phyloP scores from a whole-genome alignment of 1,140 invertebrate genomes.

The Orussus abietinus region DNA sequence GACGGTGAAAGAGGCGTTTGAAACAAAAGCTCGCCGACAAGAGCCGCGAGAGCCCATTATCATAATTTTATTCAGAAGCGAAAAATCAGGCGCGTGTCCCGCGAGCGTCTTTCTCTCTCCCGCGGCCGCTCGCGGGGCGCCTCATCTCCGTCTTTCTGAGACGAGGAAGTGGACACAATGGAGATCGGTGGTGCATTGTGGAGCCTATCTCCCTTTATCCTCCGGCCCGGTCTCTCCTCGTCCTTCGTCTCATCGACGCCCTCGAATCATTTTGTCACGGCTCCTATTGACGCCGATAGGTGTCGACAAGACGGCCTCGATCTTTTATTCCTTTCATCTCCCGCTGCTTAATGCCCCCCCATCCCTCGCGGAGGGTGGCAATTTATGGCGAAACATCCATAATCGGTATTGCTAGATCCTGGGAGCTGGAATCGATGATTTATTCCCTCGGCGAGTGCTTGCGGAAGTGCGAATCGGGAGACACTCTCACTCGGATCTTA shows the following conservation, averaged over 20 bases:
- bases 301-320: not conserved
- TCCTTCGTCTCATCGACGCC: conserved; percentile 15
- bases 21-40: conserved; percentile 31
- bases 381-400: too few relatives aligned
- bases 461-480: too few relatives aligned
- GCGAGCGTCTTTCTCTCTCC: too few relatives aligned
- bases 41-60: conserved; percentile 32
- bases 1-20: conserved; percentile 18
- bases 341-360: not conserved
- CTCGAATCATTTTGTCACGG: conserved; percentile 13
- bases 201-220: conserved; percentile 17
- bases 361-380: too few relatives aligned
- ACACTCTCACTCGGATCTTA: too few relatives aligned
- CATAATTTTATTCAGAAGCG: conserved; percentile 46
- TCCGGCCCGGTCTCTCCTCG: conserved; percentile 11
- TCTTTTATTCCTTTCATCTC: too few relatives aligned
- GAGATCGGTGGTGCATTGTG: conserved; percentile 25
- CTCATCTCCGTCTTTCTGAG: conserved; percentile 3
- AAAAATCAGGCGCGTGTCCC: conserved; percentile 43
- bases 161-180: conserved; percentile 27
- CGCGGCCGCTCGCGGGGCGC: conserved; percentile 18
- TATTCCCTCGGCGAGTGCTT: too few relatives aligned
- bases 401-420: too few relatives aligned
- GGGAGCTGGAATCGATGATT: too few relatives aligned
- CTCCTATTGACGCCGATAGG: conserved; percentile 6